phyloP scores from a whole-genome alignment of 2,888 invertebrate species.

The Aphodius sticticus region DNA sequence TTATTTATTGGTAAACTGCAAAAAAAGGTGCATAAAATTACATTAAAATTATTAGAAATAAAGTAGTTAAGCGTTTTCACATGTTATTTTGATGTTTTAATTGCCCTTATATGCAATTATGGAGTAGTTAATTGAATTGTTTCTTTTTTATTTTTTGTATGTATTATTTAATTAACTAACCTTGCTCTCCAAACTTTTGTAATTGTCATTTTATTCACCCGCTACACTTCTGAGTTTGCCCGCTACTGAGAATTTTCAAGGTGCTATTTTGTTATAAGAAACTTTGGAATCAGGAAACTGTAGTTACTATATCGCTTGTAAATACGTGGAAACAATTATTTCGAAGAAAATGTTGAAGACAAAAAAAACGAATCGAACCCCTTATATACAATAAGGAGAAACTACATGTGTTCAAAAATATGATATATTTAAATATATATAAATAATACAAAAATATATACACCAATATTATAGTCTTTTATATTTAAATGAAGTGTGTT shows the following conservation, averaged over 20 bases:
- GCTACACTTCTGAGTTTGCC: neutral
- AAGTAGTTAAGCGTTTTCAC: too few species aligned
- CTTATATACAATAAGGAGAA: conserved; percentile 17
- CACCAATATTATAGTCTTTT: conserved; percentile 17
- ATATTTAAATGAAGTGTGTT: conserved; percentile 7
- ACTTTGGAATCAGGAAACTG: neutral
- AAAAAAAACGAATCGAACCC: conserved; percentile 16
- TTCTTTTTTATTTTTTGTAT: neutral
- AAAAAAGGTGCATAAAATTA: neutral
- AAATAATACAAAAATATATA: conserved; percentile 21
- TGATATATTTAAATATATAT: conserved; percentile 18
- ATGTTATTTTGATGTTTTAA: too few species aligned
- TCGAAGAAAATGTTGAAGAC: conserved; percentile 5
- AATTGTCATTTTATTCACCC: neutral
- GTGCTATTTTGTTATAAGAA: neutral
- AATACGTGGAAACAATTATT: conserved; percentile 14
- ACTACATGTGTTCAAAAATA: conserved; percentile 23
- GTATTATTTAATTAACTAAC: neutral
- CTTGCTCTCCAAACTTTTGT: neutral
- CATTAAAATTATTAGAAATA: neutral
- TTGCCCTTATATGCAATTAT: neutral
- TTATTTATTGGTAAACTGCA: neutral
- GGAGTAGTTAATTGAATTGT: neutral
- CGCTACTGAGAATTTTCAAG: neutral
- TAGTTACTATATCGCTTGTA: conserved; percentile 10